These are phyloP conservation scores for Cyphomyrus plagiostoma DNA, from an alignment of 2,113 vertebrate genomes.

Conservation along the genomic window DNA sequence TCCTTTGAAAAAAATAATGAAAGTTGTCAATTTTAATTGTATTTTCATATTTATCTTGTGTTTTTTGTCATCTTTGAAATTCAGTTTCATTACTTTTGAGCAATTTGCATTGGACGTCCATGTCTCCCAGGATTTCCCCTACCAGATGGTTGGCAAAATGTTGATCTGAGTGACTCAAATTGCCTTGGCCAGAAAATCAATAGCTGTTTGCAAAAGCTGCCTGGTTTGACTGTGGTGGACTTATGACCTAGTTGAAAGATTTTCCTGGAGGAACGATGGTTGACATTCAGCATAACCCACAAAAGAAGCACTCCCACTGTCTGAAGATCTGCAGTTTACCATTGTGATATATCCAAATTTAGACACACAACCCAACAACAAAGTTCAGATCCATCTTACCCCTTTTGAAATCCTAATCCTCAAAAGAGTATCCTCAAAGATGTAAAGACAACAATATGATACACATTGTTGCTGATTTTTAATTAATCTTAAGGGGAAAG, in stretches of 20 bases:
- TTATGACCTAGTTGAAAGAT: neutral
- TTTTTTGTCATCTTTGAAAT: neutral
- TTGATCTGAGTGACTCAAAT: conserved; percentile 1
- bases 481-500: neutral
- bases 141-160: neutral
- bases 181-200: neutral
- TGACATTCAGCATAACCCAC: neutral
- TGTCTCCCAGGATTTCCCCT: neutral
- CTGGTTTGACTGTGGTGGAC: neutral
- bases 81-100: neutral
- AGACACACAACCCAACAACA: neutral
- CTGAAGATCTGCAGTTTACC: neutral
- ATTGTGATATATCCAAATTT: neutral
- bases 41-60: neutral
- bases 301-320: neutral
- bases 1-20: neutral
- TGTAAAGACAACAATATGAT: neutral
- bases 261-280: neutral
- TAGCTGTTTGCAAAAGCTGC: neutral
- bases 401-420: neutral
- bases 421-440: neutral
- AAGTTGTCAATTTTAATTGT: neutral
- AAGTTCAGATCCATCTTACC: neutral
- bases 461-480: neutral
- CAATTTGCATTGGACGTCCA: neutral